Conservation (phyloP, 2,888 invertebrate species). For the Seira sanloemensis region DNA sequence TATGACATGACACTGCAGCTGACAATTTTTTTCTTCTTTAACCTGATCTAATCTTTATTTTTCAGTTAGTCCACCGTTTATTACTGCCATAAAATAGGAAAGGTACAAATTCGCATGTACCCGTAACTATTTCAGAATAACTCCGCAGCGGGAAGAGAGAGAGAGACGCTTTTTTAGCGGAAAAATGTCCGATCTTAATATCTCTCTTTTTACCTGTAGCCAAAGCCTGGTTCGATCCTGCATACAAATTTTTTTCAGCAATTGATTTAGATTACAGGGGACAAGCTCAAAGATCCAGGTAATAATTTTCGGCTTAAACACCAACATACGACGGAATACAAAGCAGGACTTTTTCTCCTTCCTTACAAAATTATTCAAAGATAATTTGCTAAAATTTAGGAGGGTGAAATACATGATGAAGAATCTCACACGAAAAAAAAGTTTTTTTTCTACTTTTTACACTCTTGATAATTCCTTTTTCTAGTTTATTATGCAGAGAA, state of each 20-base stretch:
- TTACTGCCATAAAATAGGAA: background rate
- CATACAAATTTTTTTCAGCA: no score
- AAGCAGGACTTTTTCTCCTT: background rate
- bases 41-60: background rate
- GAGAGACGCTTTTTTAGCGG: background rate
- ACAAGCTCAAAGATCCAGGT: slow-evolving; percentile 11
- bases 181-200: no score
- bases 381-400: background rate
- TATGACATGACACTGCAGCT: background rate
- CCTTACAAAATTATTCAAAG: background rate
- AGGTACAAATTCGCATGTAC: background rate
- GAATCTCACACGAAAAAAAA: background rate
- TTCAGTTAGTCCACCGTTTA: no score
- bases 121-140: background rate
- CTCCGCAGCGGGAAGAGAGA: background rate
- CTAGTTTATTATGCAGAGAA: slow-evolving; percentile 23
- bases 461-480: background rate
- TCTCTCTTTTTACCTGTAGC: no score
- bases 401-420: background rate
- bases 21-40: background rate
- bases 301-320: slow-evolving; percentile 34
- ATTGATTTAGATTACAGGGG: slow-evolving; percentile 52
- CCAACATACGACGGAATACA: background rate
- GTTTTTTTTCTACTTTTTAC: background rate
- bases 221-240: no score